Evolutionary conservation across 2,797 vertebrate species (phyloP).

Genomic region (Myotis daubentonii): DNA sequence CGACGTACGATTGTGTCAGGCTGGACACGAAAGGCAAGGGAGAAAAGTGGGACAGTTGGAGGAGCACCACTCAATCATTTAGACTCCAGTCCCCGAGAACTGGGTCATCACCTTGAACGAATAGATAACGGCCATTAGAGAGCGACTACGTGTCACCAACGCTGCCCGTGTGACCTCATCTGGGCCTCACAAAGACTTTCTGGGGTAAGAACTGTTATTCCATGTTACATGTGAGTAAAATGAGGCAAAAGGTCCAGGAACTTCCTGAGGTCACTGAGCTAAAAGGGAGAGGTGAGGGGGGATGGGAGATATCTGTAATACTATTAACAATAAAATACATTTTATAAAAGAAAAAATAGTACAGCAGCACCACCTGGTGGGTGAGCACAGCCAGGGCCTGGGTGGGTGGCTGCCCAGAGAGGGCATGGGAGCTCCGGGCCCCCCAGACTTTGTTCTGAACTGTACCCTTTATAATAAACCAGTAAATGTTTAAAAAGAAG

Average conservation of each 20-base stretch:
- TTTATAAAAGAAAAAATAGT: no score
- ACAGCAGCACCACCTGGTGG: no score
- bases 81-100: not conserved
- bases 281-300: not conserved
- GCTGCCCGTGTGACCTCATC: rapidly evolving
- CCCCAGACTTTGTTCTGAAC: no score
- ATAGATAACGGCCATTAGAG: not conserved
- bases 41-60: not conserved
- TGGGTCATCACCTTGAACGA: not conserved
- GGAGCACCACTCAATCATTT: not conserved
- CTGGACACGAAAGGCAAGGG: not conserved
- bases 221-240: not conserved
- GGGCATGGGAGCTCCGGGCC: no score
- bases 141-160: rapidly evolving
- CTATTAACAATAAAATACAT: no score
- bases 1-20: not conserved
- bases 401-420: no score
- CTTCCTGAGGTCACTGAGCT: not conserved
- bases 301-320: no score
- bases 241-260: not conserved
- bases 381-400: not conserved
- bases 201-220: not conserved
- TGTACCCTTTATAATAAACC: not conserved
- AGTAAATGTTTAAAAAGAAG: not conserved
- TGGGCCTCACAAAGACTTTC: not conserved